These are phyloP conservation scores for Gerris lacustris DNA, from an alignment of 2,888 invertebrate genomes.

Conservation along the genomic window DNA sequence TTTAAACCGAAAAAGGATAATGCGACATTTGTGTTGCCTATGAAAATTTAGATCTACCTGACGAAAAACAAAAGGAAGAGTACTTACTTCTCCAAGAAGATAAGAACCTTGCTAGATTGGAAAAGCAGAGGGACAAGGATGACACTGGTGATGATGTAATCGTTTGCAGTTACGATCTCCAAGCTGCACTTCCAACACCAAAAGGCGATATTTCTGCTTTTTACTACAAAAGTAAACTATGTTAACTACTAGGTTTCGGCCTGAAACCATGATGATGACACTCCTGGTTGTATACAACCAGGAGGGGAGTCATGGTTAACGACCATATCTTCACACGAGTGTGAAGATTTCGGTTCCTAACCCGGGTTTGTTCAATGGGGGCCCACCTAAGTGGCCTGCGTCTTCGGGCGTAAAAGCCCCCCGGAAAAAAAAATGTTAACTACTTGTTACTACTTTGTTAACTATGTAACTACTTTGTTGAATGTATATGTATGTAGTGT, in stretches of 20 bases:
- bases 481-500: conserved; percentile 9
- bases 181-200: neutral
- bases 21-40: neutral
- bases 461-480: too few relatives aligned
- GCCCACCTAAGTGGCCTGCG: too few relatives aligned
- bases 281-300: conserved; percentile 26
- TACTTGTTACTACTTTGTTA: too few relatives aligned
- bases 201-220: neutral
- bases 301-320: conserved; percentile 23
- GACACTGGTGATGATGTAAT: conserved; percentile 24
- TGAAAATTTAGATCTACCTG: neutral
- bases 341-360: too few relatives aligned
- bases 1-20: conserved; percentile 22
- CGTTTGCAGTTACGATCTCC: neutral
- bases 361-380: too few relatives aligned
- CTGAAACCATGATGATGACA: neutral
- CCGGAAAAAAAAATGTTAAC: conserved; percentile 16
- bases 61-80: neutral
- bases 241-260: neutral
- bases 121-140: conserved; percentile 26
- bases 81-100: conserved; percentile 20
- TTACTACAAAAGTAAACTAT: neutral
- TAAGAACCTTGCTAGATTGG: conserved; percentile 26
- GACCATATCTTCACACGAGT: conserved; percentile 26
- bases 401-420: conserved; percentile 22